phyloP scores from a whole-genome alignment of 1,140 invertebrate genomes.

The Ceratina calcarata region DNA sequence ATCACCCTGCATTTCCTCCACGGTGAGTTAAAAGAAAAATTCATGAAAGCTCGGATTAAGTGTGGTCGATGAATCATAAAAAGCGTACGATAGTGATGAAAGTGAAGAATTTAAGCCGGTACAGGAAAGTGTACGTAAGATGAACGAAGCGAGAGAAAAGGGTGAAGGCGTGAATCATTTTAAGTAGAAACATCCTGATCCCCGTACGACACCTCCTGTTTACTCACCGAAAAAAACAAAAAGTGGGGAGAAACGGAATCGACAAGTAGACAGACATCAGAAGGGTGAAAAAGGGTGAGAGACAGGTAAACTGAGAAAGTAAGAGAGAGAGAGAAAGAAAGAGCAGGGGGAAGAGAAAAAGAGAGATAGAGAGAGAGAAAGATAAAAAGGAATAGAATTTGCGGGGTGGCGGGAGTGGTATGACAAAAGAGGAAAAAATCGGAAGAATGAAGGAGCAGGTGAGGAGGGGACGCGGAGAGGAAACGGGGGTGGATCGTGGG shows the following conservation, averaged over 20 bases:
- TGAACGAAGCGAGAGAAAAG: neutral
- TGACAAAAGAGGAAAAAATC: neutral
- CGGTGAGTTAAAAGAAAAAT: constrained; percentile 28
- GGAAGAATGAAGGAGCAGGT: constrained; percentile 22
- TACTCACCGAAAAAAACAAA: neutral
- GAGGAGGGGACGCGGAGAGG: constrained; percentile 25
- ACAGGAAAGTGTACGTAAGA: neutral
- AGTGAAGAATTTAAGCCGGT: constrained; percentile 1
- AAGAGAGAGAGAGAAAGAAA: neutral
- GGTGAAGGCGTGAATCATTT: neutral
- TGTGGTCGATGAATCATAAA: neutral
- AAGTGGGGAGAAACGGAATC: neutral
- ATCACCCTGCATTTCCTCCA: constrained; percentile 16
- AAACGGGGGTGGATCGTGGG: neutral
- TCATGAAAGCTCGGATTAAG: neutral
- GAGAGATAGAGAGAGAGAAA: constrained; percentile 11
- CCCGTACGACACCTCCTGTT: neutral
- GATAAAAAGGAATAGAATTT: neutral
- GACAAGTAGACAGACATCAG: neutral
- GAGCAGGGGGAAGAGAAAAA: constrained; percentile 17
- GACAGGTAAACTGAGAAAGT: neutral
- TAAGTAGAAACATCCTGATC: neutral
- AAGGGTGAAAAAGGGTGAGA: constrained; percentile 19
- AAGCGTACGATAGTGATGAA: neutral
- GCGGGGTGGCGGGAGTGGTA: neutral